Conservation (phyloP, 2,113 vertebrate genomes). For the Pomatorhinus ruficollis region DNA sequence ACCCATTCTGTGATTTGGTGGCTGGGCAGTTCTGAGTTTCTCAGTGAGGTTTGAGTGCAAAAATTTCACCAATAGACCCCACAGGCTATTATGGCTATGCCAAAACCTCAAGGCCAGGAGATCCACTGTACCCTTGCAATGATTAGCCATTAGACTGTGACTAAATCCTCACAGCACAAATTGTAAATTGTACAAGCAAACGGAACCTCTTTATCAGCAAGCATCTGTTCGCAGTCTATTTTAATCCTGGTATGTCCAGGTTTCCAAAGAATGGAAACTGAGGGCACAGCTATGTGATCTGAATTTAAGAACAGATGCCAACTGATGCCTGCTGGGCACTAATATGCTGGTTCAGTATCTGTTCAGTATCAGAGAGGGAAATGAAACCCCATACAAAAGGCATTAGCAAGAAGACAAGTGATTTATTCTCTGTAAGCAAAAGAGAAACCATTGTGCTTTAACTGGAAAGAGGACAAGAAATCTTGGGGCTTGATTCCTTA, state of each 20-base stretch:
- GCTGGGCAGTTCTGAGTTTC: background rate
- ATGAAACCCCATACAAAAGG: background rate
- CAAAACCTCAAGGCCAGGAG: background rate
- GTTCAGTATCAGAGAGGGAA: background rate
- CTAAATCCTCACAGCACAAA: background rate
- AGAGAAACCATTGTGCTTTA: background rate
- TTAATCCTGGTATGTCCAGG: background rate
- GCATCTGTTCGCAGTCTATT: conserved; percentile 1
- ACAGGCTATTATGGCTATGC: background rate
- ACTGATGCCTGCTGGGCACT: background rate
- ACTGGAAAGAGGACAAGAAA: background rate
- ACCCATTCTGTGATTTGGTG: background rate
- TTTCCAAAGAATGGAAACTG: background rate
- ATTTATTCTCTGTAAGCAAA: background rate
- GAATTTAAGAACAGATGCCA: background rate
- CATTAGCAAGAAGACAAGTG: background rate
- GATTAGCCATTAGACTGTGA: background rate
- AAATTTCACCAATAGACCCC: background rate
- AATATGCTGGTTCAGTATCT: background rate
- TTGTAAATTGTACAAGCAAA: background rate
- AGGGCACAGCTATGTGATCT: background rate
- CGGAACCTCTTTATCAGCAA: background rate
- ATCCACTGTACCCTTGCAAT: background rate
- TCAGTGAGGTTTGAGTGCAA: background rate
- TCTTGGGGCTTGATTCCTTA: background rate